Base-by-base conservation (phyloP, 2,797 vertebrate species). In the Cossypha niveicapilla region DNA sequence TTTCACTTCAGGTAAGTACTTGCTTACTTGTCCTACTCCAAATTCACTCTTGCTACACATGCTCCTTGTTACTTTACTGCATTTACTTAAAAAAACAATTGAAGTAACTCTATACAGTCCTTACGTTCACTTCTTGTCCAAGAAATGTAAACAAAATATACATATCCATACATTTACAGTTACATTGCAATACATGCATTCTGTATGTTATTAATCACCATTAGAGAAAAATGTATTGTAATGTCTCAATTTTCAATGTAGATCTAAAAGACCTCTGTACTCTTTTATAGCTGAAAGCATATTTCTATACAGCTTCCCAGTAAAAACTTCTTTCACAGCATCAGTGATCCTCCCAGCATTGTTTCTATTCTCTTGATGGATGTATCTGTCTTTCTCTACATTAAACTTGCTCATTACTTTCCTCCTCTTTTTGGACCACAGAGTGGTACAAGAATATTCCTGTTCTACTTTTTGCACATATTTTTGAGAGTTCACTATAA, bases 321-420 rank as follows among this genome's bases (percentile, higher is more conserved):
- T 23, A 75, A 60, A 22, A 17, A n/a, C 17, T 41, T 60, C 8
- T 80, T 87, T 51, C 34, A 63, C 63, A 85, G 2, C 3, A 32
- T 30, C 16, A 50, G 0, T n/a, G 12, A 9, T 53, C 21, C 7
- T 73, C 45, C 1, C 7, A 37, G 1, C 19, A 5, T 50, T 61
- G 9, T 35, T 61, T 70, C 42, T 14, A 34, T 48, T 68, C 5
- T 28, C 13, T 5, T 58, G 27, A 58, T 42, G 12, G 6, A 56
- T 42, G 11, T 22, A 44, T 21, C 32, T 19, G 11, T 32, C 42
- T 73, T 66, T 74, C 13, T 37, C 44, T 51, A 24, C 30, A 44
- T 51, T 16, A 74, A 18, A 3, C 10, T 60, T 56, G 7, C 14
- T 62, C 2, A 13, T 71, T 74, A 50, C 25, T 66, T 70, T 35